phyloP scores from a whole-genome alignment of 2,888 invertebrate species.

The Sphaerophoria taeniata region DNA sequence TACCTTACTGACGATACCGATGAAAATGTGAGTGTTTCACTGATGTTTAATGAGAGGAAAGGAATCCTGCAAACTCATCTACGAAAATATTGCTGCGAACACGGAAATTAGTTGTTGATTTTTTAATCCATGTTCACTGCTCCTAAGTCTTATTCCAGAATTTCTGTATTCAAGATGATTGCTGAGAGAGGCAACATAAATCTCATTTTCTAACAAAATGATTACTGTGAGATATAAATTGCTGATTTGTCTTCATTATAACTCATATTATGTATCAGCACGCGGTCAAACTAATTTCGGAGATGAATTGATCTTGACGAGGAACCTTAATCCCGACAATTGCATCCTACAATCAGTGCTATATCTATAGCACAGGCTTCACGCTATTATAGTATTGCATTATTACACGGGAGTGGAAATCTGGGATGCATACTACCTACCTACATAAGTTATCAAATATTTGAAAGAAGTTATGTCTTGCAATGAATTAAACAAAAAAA shows the following conservation, averaged over 20 bases:
- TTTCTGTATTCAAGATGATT: slow-evolving; percentile 29
- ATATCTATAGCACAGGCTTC: background rate
- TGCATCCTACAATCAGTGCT: slow-evolving; percentile 44
- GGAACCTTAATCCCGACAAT: slow-evolving; percentile 71
- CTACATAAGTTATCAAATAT: too few relatives aligned
- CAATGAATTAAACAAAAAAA: too few relatives aligned
- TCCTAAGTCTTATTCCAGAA: background rate
- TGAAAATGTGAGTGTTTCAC: too few relatives aligned
- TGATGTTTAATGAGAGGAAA: too few relatives aligned
- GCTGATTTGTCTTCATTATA: slow-evolving; percentile 4
- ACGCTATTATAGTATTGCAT: slow-evolving; percentile 35
- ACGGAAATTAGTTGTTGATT: background rate
- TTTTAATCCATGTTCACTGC: background rate
- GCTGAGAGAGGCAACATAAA: slow-evolving; percentile 62
- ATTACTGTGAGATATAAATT: slow-evolving; percentile 41
- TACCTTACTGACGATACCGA: too few relatives aligned
- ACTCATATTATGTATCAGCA: too few relatives aligned
- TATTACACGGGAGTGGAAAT: slow-evolving; percentile 28
- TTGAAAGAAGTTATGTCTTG: too few relatives aligned
- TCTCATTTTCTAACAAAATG: slow-evolving; percentile 19
- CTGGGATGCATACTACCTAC: background rate
- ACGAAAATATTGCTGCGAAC: background rate
- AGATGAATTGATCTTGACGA: slow-evolving; percentile 74
- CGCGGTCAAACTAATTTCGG: slow-evolving; percentile 74
- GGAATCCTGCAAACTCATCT: too few relatives aligned